phyloP scores from a whole-genome alignment of 2,888 invertebrate species.

The Formica aserva region DNA sequence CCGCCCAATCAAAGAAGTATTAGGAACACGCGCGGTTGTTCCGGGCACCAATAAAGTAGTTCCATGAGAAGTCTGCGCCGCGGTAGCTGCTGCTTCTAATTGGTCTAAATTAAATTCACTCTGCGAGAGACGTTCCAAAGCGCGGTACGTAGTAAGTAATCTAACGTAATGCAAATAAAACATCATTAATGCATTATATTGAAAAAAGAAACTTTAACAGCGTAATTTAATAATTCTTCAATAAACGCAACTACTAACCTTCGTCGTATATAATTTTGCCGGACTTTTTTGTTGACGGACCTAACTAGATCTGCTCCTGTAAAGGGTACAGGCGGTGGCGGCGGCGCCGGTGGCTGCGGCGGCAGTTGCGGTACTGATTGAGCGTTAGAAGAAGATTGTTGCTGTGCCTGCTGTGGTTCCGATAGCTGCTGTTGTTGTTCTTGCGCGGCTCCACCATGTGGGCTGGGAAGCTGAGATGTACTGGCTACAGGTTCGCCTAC shows the following conservation, averaged over 20 bases:
- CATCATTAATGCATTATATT: neutral
- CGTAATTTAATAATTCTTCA: neutral
- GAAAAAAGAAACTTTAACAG: neutral
- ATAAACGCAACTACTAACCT: constrained; percentile 78
- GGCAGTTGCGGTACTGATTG: constrained; percentile 53
- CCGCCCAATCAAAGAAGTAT: constrained; percentile 85
- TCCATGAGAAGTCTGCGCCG: constrained; percentile 84
- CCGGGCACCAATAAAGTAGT: constrained; percentile 85
- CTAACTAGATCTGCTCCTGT: constrained; percentile 90
- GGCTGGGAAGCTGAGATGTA: constrained; percentile 94
- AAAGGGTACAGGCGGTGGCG: constrained; percentile 87
- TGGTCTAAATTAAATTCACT: constrained; percentile 94
- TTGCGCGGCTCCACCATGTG: constrained; percentile 89
- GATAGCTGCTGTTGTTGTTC: constrained; percentile 74
- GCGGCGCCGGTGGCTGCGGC: constrained; percentile 84
- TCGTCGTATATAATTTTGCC: constrained; percentile 93
- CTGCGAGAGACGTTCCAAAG: constrained; percentile 92
- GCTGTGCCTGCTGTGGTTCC: constrained; percentile 76
- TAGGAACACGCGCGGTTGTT: constrained; percentile 85
- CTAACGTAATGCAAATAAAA: constrained; percentile 80
- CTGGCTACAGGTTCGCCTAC: constrained; percentile 91
- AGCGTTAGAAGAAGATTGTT: constrained; percentile 56
- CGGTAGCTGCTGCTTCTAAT: constrained; percentile 89
- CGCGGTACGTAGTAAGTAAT: constrained; percentile 92
- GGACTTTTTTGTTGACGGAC: constrained; percentile 93